Evolutionary conservation across 1,140 invertebrate genomes (phyloP), one percentile per base, ranked within the genome.

Genomic region (Cydia amplana): DNA sequence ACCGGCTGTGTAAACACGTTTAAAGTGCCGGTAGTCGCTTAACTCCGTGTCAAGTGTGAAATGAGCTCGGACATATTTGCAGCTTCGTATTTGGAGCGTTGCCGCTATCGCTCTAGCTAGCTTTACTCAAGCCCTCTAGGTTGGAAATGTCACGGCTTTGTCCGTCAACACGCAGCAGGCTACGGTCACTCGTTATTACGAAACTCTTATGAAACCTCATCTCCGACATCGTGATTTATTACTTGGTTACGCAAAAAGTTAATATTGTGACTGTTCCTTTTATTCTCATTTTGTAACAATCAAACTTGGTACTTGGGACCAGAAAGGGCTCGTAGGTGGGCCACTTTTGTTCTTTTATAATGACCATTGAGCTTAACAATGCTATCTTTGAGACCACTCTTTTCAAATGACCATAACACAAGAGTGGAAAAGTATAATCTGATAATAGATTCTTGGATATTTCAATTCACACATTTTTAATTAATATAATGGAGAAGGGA

Each of bases 241-340:
- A 36, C 65, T 70, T 40, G 65, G 65, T 70, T 70, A 36, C 65
- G 65, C 65, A 70, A 70, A 70, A 70, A 70, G 43, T 18, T n/a
- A 28, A 36, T 36, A 40, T 70, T 70, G 65, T 70, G 65, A 70
- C 65, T 32, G 32, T 23, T 43, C 28, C 32, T 70, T 70, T 70
- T 70, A 40, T 70, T 70, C 28, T 43, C 65, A 70, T 70, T 70
- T 70, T 40, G 65, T 70, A 36, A 70, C 65, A 67, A 36, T 36
- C 28, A 36, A 36, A 9, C 14, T 67, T 67, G 65, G 65, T 70
- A 70, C 65, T 70, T 36, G 28, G 36, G 18, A 14, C 65, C n/a
- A 70, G 28, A 70, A 70, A 70, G 28, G 65, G 64, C 16, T 18
- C 36, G 65, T 70, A 70, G 65, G 36, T 70, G 65, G 65, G 65